Evolutionary conservation across 2,888 invertebrate species (phyloP).

Genomic region (Stomorhina lunata): DNA sequence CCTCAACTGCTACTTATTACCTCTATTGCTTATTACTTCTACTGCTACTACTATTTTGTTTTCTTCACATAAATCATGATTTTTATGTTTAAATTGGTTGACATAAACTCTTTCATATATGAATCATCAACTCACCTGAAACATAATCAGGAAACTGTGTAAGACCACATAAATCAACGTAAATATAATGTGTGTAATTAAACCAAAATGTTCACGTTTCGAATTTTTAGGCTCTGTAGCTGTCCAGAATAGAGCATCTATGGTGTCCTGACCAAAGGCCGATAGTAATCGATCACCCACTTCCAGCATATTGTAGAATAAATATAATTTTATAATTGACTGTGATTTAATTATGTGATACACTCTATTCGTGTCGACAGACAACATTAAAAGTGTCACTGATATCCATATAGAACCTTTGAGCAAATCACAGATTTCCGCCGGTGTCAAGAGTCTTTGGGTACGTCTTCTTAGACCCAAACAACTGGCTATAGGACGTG

Average conservation of each 20-base stretch:
- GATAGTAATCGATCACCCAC: slow-evolving; percentile 97
- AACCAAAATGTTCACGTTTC: slow-evolving; percentile 90
- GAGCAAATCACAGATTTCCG: slow-evolving; percentile 97
- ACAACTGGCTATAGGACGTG: slow-evolving; percentile 86
- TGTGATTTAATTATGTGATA: slow-evolving; percentile 98
- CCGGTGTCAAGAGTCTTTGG: slow-evolving; percentile 87
- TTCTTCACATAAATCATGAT: too few relatives aligned
- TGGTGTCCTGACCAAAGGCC: slow-evolving; percentile 98
- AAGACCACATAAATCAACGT: slow-evolving; percentile 95
- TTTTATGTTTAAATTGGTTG: too few relatives aligned
- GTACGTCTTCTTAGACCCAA: slow-evolving; percentile 83
- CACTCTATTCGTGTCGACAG: slow-evolving; percentile 98
- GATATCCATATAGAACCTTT: slow-evolving; percentile 93
- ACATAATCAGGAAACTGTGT: slow-evolving; percentile 93
- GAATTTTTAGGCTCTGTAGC: slow-evolving; percentile 95
- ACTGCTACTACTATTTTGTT: too few relatives aligned
- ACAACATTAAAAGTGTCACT: slow-evolving; percentile 90
- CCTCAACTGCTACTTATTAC: too few relatives aligned
- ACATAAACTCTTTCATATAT: too few relatives aligned
- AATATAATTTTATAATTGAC: slow-evolving; percentile 99
- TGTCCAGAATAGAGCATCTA: slow-evolving; percentile 99
- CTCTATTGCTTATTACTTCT: too few relatives aligned
- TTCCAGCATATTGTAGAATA: slow-evolving; percentile 99
- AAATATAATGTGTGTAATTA: slow-evolving; percentile 94
- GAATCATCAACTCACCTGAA: slow-evolving; percentile 93